Evolutionary conservation across 2,113 vertebrate genomes (phyloP).

Genomic region (Clarias gariepinus): DNA sequence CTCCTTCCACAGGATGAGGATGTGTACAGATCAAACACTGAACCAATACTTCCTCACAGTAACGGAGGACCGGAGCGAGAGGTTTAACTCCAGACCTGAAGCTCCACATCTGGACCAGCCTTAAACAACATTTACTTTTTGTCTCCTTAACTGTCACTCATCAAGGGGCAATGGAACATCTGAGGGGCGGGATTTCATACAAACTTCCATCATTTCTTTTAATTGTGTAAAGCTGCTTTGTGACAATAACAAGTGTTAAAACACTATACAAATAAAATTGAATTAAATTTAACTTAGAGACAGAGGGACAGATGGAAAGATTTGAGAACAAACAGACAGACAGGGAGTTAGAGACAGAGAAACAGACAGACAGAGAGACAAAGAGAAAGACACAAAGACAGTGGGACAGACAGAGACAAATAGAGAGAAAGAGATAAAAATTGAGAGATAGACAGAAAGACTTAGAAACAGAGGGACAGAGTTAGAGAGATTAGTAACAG

Average conservation of each 20-base stretch:
- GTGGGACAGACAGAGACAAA: neutral
- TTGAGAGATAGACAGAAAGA: neutral
- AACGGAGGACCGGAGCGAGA: neutral
- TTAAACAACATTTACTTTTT: neutral
- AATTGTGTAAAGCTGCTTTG: too few species aligned
- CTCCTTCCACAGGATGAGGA: constrained; percentile 16
- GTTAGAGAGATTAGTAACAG: too few species aligned
- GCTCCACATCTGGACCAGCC: neutral
- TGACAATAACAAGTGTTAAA: too few species aligned
- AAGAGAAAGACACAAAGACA: constrained; percentile 46
- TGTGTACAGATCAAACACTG: constrained; percentile 29
- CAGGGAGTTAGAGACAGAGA: too few species aligned
- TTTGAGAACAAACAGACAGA: constrained; percentile 26
- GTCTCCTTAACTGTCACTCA: neutral
- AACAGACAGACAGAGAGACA: constrained; percentile 18
- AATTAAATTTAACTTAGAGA: too few species aligned
- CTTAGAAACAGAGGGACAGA: neutral
- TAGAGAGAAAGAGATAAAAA: too few species aligned
- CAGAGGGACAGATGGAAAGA: neutral
- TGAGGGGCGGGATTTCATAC: too few species aligned
- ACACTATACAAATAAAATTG: too few species aligned
- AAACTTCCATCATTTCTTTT: too few species aligned
- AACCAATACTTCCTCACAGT: constrained; percentile 37
- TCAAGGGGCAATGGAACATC: neutral
- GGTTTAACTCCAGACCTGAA: constrained; percentile 11